These are phyloP conservation scores for Spheniscus mendiculus DNA, from an alignment of 2,113 vertebrate species.

Conservation along the genomic window DNA sequence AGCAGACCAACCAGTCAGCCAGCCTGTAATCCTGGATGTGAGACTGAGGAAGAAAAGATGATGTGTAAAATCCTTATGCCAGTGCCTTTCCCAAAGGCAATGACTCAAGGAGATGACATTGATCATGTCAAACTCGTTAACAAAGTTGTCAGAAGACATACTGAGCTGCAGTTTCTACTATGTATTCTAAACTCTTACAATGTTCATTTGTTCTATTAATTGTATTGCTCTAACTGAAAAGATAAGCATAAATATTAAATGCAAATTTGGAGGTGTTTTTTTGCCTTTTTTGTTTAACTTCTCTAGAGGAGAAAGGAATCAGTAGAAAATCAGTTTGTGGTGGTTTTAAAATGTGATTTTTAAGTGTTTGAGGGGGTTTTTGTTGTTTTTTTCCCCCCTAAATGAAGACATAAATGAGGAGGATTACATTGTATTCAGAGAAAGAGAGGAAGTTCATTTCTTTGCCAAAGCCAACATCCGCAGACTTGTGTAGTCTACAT, in stretches of 20 bases:
- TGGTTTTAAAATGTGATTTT: not conserved
- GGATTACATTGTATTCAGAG: constrained; percentile 62
- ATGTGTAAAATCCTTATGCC: not conserved
- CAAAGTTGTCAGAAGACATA: not conserved
- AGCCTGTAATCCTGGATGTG: not conserved
- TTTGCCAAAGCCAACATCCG: constrained; percentile 69
- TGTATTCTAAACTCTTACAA: not conserved
- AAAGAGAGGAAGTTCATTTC: constrained; percentile 49
- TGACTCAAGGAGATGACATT: not conserved
- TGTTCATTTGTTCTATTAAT: not conserved
- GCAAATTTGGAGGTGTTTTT: not conserved
- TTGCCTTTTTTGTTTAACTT: not conserved
- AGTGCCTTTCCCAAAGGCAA: not conserved
- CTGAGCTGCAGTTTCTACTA: not conserved
- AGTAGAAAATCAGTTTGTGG: not conserved
- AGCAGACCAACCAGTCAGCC: not conserved
- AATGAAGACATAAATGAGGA: not conserved
- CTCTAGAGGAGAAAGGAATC: not conserved
- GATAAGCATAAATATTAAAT: not conserved
- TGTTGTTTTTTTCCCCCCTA: not conserved
- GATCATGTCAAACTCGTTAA: not conserved
- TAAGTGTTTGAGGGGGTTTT: not conserved
- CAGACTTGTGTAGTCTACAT: constrained; percentile 44
- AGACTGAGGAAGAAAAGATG: not conserved
- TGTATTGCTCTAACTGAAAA: not conserved